phyloP scores from a whole-genome alignment of 2,113 vertebrate genomes.

The Pangasianodon hypophthalmus region DNA sequence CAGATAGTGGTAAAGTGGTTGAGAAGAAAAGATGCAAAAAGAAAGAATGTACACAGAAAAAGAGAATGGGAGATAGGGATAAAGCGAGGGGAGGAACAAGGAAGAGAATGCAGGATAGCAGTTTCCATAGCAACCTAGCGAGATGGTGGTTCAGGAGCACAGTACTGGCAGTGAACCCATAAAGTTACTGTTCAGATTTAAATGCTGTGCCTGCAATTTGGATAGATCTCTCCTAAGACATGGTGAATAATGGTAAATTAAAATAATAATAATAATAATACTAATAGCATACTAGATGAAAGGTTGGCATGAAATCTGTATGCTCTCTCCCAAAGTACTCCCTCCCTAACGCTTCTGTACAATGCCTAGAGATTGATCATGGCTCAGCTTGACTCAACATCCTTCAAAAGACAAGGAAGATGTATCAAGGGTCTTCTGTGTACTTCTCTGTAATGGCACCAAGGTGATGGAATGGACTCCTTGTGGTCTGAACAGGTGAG shows the following conservation, averaged over 20 bases:
- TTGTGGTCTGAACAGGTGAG: background rate
- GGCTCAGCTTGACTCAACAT: background rate
- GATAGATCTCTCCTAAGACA: slow-evolving; percentile 19
- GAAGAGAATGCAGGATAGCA: slow-evolving; percentile 42
- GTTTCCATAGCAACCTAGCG: slow-evolving; percentile 61
- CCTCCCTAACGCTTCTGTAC: background rate
- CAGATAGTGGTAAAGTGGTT: background rate
- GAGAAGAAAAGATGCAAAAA: slow-evolving; percentile 9
- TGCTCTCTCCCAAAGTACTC: background rate
- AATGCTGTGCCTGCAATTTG: slow-evolving; percentile 39
- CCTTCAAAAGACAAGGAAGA: background rate
- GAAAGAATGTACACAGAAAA: slow-evolving; percentile 4
- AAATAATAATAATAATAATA: background rate
- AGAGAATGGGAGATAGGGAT: background rate
- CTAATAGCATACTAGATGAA: background rate
- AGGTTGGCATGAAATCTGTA: background rate
- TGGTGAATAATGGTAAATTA: slow-evolving; percentile 22
- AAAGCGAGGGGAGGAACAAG: background rate
- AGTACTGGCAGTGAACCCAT: slow-evolving; percentile 32
- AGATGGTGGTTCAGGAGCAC: slow-evolving; percentile 34
- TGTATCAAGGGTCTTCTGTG: background rate
- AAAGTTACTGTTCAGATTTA: slow-evolving; percentile 49
- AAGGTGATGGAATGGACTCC: background rate
- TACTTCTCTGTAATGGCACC: background rate
- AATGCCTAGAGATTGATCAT: background rate